These are phyloP conservation scores for Paraplagusia blochii DNA, from an alignment of 2,113 vertebrate genomes.

Conservation along the genomic window DNA sequence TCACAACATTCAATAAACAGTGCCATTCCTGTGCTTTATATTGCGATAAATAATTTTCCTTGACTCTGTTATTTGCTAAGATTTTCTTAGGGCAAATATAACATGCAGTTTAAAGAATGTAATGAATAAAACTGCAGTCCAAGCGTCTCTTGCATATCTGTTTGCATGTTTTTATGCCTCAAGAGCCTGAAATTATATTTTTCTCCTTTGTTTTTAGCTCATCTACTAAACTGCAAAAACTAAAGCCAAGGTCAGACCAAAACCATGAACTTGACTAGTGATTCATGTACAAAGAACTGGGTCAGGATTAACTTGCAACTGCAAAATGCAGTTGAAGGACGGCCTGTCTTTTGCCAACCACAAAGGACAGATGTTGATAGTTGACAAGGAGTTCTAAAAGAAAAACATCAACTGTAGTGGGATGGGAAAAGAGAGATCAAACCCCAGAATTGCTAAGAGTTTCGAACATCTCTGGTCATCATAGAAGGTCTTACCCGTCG, in stretches of 20 bases:
- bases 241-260: background rate
- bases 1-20: background rate
- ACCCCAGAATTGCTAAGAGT: too few species aligned
- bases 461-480: slow-evolving; percentile 8
- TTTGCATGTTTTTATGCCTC: background rate
- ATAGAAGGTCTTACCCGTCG: slow-evolving; percentile 21
- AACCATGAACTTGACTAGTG: slow-evolving; percentile 13
- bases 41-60: too few species aligned
- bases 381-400: slow-evolving; percentile 20
- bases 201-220: background rate
- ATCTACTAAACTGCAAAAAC: background rate
- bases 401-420: slow-evolving; percentile 24
- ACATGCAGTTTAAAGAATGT: too few species aligned
- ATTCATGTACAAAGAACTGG: slow-evolving; percentile 37
- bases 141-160: too few species aligned
- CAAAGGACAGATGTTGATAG: slow-evolving; percentile 3
- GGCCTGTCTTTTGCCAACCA: background rate
- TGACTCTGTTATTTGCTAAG: too few species aligned
- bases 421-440: background rate
- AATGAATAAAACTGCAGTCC: too few species aligned
- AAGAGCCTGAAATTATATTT: background rate
- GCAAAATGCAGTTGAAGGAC: too few species aligned
- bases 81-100: too few species aligned
- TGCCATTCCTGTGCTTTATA: background rate
- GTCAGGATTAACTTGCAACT: slow-evolving; percentile 10